phyloP scores from a whole-genome alignment of 2,888 invertebrate genomes.

The Sphaeridia pumilis region DNA sequence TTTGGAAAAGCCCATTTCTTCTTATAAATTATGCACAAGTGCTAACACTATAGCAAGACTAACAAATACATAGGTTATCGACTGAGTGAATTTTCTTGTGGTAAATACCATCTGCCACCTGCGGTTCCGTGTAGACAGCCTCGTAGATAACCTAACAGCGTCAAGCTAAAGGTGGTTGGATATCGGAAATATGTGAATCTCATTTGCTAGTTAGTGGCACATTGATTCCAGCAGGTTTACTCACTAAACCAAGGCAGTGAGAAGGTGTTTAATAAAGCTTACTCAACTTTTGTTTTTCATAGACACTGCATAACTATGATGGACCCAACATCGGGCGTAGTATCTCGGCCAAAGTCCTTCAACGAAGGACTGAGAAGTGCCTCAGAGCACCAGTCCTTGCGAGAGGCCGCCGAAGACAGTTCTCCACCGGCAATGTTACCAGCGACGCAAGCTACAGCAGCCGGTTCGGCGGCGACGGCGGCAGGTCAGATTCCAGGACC shows the following conservation, averaged over 20 bases:
- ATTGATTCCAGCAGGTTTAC: no score
- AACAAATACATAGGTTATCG: no score
- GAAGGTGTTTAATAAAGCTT: no score
- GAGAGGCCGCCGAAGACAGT: slow-evolving; percentile 18
- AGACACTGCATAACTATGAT: slow-evolving; percentile 11
- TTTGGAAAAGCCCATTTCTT: no score
- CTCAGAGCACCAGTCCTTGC: background rate
- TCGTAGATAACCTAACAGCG: background rate
- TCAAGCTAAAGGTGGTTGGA: background rate
- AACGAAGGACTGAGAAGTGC: slow-evolving; percentile 4
- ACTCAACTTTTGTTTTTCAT: background rate
- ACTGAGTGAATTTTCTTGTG: no score
- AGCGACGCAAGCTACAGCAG: slow-evolving; percentile 27
- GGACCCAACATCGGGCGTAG: slow-evolving; percentile 27
- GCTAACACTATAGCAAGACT: no score
- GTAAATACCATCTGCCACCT: background rate
- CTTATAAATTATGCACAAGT: no score
- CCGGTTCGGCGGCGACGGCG: slow-evolving; percentile 18
- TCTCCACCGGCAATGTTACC: slow-evolving; percentile 29
- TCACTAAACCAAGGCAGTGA: no score
- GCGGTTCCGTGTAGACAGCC: background rate
- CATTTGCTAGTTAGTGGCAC: no score
- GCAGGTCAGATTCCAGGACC: slow-evolving; percentile 24
- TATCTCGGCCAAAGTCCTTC: slow-evolving; percentile 24
- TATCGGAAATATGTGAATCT: no score